Conservation (phyloP, 2,888 invertebrate genomes). For the Dugesia japonica region DNA sequence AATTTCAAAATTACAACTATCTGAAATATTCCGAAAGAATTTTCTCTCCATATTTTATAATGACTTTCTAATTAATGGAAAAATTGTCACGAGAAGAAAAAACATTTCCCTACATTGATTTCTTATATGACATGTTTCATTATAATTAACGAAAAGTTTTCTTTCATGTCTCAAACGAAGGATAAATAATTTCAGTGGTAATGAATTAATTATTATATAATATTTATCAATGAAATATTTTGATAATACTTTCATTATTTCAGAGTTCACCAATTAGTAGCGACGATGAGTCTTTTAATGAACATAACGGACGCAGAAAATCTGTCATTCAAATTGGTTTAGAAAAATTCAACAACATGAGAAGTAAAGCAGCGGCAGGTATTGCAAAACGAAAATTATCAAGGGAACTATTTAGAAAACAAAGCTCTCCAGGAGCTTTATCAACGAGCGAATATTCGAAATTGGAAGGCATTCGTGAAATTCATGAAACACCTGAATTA, state of each 20-base stretch:
- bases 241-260: background rate
- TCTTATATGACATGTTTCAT: no score
- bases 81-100: no score
- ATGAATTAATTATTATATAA: no score
- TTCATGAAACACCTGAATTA: background rate
- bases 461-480: background rate
- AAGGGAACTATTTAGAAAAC: background rate
- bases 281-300: constrained; percentile 10
- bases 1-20: no score
- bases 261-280: background rate
- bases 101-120: no score
- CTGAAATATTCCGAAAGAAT: no score
- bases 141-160: no score
- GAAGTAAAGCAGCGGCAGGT: background rate
- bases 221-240: no score
- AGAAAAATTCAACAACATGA: background rate
- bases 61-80: no score
- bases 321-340: background rate
- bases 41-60: no score
- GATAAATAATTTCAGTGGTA: no score
- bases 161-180: no score
- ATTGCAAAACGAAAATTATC: constrained; percentile 14
- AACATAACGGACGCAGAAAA: background rate
- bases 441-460: background rate
- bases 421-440: background rate